A percentile compares a stretch with the other conserved stretches of the same genome.
These are phyloP conservation scores for Hymenopus coronatus DNA, from an alignment of 2,888 invertebrate species.

Conservation along the genomic window DNA sequence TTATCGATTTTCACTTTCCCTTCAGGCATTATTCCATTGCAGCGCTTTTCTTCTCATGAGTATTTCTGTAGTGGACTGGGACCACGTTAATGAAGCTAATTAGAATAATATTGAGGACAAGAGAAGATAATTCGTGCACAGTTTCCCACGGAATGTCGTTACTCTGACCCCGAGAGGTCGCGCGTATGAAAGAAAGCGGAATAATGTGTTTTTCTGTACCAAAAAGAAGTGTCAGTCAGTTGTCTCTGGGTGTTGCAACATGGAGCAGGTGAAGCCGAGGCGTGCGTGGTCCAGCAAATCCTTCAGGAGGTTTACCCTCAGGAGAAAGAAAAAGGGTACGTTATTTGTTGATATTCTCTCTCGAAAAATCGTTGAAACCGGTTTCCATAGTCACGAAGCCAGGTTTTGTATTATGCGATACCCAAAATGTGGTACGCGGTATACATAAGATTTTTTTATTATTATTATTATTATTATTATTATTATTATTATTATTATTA, in stretches of 20 bases:
- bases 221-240: background rate
- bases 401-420: too few relatives aligned
- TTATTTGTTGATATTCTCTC: background rate
- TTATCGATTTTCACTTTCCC: background rate
- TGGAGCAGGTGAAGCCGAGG: background rate
- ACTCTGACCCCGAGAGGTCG: background rate
- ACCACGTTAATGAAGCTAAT: background rate
- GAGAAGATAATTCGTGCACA: too few relatives aligned
- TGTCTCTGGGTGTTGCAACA: background rate
- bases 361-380: too few relatives aligned
- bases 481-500: too few relatives aligned
- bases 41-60: too few relatives aligned
- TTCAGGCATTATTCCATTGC: too few relatives aligned
- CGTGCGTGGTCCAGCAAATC: background rate
- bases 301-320: background rate
- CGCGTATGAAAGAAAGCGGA: background rate
- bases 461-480: too few relatives aligned
- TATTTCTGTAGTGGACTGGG: background rate
- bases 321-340: background rate
- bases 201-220: background rate
- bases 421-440: too few relatives aligned
- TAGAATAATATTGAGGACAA: background rate
- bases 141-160: background rate
- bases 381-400: too few relatives aligned
- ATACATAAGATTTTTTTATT: too few relatives aligned